A percentile compares a stretch with the other conserved stretches of the same genome.
phyloP scores from a whole-genome alignment of 2,888 invertebrate genomes.

The Alcis repandata region DNA sequence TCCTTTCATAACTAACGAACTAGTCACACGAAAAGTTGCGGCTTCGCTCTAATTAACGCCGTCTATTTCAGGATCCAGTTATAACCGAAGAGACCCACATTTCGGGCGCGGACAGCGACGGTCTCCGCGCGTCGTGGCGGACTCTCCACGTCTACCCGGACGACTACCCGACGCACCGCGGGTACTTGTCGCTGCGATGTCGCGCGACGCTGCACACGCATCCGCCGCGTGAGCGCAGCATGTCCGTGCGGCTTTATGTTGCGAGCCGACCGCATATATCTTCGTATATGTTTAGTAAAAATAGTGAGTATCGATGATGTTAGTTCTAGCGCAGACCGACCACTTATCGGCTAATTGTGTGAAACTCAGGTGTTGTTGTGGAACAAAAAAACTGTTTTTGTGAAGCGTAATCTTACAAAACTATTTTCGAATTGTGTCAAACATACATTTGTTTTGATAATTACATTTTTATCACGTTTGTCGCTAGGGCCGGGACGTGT shows the following conservation, averaged over 20 bases:
- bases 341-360: no score
- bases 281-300: constrained; percentile 83
- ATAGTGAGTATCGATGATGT: constrained; percentile 69
- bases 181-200: constrained; percentile 75
- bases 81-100: constrained; percentile 74
- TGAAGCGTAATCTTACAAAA: no score
- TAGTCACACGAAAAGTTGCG: no score
- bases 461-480: no score
- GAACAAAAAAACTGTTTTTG: no score
- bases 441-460: no score
- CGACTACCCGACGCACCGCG: constrained; percentile 77
- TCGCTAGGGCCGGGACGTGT: no score
- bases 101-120: constrained; percentile 79
- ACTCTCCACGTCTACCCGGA: constrained; percentile 78
- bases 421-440: no score
- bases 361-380: no score
- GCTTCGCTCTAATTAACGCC: background rate
- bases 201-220: constrained; percentile 73
- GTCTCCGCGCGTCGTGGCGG: constrained; percentile 78
- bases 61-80: constrained; percentile 69
- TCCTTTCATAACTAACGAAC: no score
- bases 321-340: no score
- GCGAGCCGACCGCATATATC: constrained; percentile 80
- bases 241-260: constrained; percentile 80
- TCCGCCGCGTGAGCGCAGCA: constrained; percentile 73